Evolutionary conservation across 1,140 invertebrate genomes (phyloP), one percentile per base, ranked within the genome.

Genomic region (Pogonomyrmex barbatus): DNA sequence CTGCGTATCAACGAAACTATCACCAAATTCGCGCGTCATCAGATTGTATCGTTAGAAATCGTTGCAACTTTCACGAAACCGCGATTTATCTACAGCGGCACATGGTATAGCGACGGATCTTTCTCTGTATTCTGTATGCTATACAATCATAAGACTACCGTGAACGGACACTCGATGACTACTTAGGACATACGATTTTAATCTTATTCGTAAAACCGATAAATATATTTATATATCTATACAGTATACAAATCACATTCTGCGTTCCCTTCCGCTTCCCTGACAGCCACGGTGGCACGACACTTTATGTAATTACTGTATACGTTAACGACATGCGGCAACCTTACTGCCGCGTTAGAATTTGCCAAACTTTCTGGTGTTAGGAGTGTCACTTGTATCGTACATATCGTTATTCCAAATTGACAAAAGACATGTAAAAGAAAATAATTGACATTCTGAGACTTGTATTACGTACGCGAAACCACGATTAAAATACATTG

Each of bases 201-300:
- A 89, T 36, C 60, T 70, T 78, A 71, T 10, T 36, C 14, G 39
- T 73, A 73, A 76, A 70, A 52, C 58, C 39, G 52, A 36, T 71
- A 85, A 89, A 88, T 76, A 68, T 78, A 88, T 79, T 50, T 79
- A 39, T 79, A 58, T 85, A 81, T 86, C 70, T 88, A 77, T 73
- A 78, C 36, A 83, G 52, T 71, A 33, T 62, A 47, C 62, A 86
- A 89, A 73, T 86, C 71, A 54, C 68, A 60, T 30, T 85, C 58
- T 39, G 54, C 42, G 50, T 86, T 77, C 62, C 9, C 65, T 84
- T 71, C 56, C 75, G 87, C 63, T 79, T 56, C 60, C 10, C 62
- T 56, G 54, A 85, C 60, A 50, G 33, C 54, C 47, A n/a, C 52
- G 39, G 58, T 81, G 63, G 54, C 56, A 78, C 39, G 30, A 63